Evolutionary conservation across 1,140 invertebrate species (phyloP), one percentile per base, ranked within the genome.

Genomic region (Nymphalis io): DNA sequence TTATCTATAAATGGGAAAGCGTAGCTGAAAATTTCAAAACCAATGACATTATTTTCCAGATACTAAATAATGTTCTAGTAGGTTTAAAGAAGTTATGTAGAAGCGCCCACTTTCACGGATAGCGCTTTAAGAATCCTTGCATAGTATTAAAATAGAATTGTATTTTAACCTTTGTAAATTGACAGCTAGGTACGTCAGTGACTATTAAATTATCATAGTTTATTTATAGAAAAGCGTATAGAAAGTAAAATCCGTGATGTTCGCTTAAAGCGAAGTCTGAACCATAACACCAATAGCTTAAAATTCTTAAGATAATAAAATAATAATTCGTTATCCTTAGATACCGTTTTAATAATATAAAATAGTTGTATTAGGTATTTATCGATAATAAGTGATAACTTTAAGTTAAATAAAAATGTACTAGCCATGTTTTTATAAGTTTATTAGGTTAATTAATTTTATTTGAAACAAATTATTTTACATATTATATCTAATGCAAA

Each of bases 401-500:
- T 15, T 42, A 60, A 44, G n/a, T 42, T 44, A 20, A 60, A 20
- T 59, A 60, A 21, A n/a, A 57, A 58, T 33, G 13, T 58, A 58
- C 60, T 69, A 20, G 60, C 67, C 60, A 62, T 69, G 62, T 57
- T 46, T 69, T 69, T 63, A 57, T 42, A 33, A 69, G 67, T 46
- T n/a, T 13, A 33, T 27, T 23, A n/a, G n/a, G 40, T 3, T 33
- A 33, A 33, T 33, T 27, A n/a, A 33, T 33, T 33, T 33, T 33
- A 33, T 33, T 33, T 33, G 5, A 33, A 33, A 33, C 27, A 33
- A 8, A 33, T 33, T 3, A 33, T 33, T 33, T 33, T 33, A 33
- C 27, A 33, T 33, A 33, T 33, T 33, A n/a, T n/a, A 8, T 33
- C 27, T 33, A 8, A 33, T 4, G 27, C 27, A 33, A 33, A 6